Conservation (phyloP, 1,140 invertebrate genomes). For the Eufriesea mexicana region DNA sequence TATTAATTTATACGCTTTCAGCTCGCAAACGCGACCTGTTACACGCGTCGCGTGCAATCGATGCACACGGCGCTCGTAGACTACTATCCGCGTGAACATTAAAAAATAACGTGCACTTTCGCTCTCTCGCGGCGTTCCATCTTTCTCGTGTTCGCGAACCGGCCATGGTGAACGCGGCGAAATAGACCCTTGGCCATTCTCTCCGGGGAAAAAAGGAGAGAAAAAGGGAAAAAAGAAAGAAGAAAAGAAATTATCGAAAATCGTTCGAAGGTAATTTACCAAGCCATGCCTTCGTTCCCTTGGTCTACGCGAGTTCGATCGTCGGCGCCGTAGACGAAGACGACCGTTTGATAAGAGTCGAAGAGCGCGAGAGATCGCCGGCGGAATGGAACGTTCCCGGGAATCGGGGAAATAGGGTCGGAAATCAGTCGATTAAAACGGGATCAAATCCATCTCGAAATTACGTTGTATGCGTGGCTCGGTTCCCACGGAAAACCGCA, state of each 20-base stretch:
- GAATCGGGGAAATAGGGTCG: slow-evolving; percentile 44
- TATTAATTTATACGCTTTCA: slow-evolving; percentile 10
- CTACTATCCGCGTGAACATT: not conserved
- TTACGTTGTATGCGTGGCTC: slow-evolving; percentile 24
- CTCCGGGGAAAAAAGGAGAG: no score
- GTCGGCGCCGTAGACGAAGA: not conserved
- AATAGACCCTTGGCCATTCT: not conserved
- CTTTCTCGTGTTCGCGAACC: not conserved
- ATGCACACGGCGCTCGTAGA: not conserved
- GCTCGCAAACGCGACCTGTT: slow-evolving; percentile 13
- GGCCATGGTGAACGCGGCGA: not conserved
- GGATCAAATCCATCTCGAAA: slow-evolving; percentile 36
- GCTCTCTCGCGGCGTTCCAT: not conserved
- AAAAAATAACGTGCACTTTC: slow-evolving; percentile 15
- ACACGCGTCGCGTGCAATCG: slow-evolving; percentile 20
- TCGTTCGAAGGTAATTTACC: slow-evolving; percentile 4
- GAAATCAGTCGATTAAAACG: slow-evolving; percentile 48
- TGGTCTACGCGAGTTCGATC: not conserved
- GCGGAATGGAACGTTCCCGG: slow-evolving; percentile 33
- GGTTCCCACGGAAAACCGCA: slow-evolving; percentile 30
- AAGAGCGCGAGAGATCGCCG: not conserved
- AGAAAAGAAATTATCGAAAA: not conserved
- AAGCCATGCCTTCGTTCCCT: not conserved
- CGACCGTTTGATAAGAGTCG: not conserved
- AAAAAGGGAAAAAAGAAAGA: no score